These are phyloP conservation scores for Drosophila kikkawai DNA, from an alignment of 1,140 invertebrate genomes.

Conservation along the genomic window DNA sequence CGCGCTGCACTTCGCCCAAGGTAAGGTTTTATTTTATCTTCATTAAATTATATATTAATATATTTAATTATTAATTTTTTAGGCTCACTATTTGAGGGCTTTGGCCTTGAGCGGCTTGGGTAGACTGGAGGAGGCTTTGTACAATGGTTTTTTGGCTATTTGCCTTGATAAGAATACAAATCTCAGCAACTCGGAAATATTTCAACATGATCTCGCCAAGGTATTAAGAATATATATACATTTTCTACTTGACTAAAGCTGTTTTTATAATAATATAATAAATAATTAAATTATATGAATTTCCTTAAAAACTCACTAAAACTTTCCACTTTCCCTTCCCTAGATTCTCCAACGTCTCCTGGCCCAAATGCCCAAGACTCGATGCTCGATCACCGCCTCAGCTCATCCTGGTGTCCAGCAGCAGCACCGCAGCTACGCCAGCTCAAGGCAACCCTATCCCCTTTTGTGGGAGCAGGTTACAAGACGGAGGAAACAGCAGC, in stretches of 20 bases:
- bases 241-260: not conserved
- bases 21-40: slow-evolving; percentile 84
- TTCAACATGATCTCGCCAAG: slow-evolving; percentile 85
- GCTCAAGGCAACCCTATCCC: slow-evolving; percentile 52
- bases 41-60: not conserved
- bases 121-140: slow-evolving; percentile 89
- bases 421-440: slow-evolving; percentile 54
- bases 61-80: slow-evolving; percentile 2
- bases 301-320: not conserved
- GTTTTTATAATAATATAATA: not conserved
- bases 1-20: slow-evolving; percentile 91
- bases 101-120: slow-evolving; percentile 88
- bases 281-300: too few relatives aligned
- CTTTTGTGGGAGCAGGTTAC: slow-evolving; percentile 67
- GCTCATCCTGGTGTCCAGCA: slow-evolving; percentile 39
- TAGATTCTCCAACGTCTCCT: slow-evolving; percentile 83
- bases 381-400: slow-evolving; percentile 32
- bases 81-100: slow-evolving; percentile 90
- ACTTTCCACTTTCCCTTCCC: not conserved
- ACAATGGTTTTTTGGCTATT: slow-evolving; percentile 86
- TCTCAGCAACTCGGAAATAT: slow-evolving; percentile 83
- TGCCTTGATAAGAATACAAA: slow-evolving; percentile 79
- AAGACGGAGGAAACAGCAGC: slow-evolving; percentile 54
- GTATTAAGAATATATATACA: slow-evolving; percentile 31
- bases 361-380: slow-evolving; percentile 76